Base-by-base conservation (phyloP, 2,888 invertebrate genomes). In the Gastracanthus pulcherrimus region DNA sequence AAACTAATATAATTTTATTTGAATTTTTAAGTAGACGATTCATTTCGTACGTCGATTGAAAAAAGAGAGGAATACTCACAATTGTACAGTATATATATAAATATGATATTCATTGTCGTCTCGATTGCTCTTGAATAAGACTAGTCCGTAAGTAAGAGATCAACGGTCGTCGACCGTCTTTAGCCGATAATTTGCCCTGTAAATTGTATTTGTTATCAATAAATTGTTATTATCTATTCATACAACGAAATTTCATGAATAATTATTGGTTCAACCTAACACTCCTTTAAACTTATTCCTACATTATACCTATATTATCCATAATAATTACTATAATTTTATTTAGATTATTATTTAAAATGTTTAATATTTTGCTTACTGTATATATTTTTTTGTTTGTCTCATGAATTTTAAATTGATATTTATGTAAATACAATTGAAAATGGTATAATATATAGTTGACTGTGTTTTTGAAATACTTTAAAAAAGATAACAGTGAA, bases 221-320 rank as follows among this genome's bases (percentile, higher is more conserved):
- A 84, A 86, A 88, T 86, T 86, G 85, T 88, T 87, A 86, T 86
- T 84, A 82, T 85, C 82, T 85, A 84, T 85, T 85, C 78, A 83
- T 82, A 85, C 80, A 76, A 83, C 76, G 81, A 85, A 83, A 76
- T 77, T 58, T 72, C 19, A 55, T 45, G 26, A 26, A 2, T 38
- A 1, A 34, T 77, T 71, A 72, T 70, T 80, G 29, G 13, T 0
- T 19, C 6, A 41, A n/a, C 19, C n/a, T 45, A 1, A 45, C 51
- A n/a, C n/a, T 48, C n/a, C 16, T n/a, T 5, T 19, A 7, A 48
- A 48, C 19, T 13, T 48, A n/a, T 48, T 6, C 19, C 5, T 4
- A 3, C n/a, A n/a, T n/a, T 41, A 41, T 41, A 41, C 3, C 13
- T 3, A 3, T 13, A 1, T 41, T 41, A 41, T 41, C 13, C 13